phyloP scores from a whole-genome alignment of 2,888 invertebrate genomes.

The Tetragonula carbonaria region DNA sequence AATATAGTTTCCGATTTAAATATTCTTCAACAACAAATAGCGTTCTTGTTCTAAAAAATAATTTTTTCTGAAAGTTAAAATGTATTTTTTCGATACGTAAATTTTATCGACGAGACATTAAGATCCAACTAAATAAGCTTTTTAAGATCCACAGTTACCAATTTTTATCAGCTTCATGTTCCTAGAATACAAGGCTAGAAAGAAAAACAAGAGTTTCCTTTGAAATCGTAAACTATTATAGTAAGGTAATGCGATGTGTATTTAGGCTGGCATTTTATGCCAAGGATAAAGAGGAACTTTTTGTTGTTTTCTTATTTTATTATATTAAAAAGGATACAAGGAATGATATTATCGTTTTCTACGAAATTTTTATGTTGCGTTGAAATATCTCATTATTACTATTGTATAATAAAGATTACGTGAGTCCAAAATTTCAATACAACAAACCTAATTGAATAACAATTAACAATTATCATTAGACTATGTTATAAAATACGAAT shows the following conservation, averaged over 20 bases:
- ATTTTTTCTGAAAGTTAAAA: background rate
- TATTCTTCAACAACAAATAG: too few relatives aligned
- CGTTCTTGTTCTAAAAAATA: too few relatives aligned
- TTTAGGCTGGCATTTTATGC: background rate
- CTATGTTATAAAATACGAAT: background rate
- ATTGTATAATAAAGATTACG: background rate
- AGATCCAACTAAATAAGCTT: slow-evolving; percentile 2
- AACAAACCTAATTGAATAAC: background rate
- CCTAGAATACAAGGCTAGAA: slow-evolving; percentile 4
- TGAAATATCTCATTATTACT: background rate
- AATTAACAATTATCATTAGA: too few relatives aligned
- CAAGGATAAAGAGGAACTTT: background rate
- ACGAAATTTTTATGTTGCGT: background rate
- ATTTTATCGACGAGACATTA: background rate
- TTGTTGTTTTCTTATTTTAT: background rate
- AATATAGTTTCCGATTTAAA: too few relatives aligned
- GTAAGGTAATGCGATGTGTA: slow-evolving; percentile 34
- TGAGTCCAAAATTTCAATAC: background rate
- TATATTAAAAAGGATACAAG: background rate
- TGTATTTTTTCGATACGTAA: background rate
- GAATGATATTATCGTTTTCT: background rate
- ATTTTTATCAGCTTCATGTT: slow-evolving; percentile 17
- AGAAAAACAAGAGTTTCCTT: slow-evolving; percentile 31
- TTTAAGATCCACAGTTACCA: slow-evolving; percentile 12
- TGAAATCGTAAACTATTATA: slow-evolving; percentile 1